A percentile compares a stretch with the other conserved stretches of the same genome.
Evolutionary conservation across 2,888 invertebrate species (phyloP).

Genomic region (Ichneumoninae sp.): DNA sequence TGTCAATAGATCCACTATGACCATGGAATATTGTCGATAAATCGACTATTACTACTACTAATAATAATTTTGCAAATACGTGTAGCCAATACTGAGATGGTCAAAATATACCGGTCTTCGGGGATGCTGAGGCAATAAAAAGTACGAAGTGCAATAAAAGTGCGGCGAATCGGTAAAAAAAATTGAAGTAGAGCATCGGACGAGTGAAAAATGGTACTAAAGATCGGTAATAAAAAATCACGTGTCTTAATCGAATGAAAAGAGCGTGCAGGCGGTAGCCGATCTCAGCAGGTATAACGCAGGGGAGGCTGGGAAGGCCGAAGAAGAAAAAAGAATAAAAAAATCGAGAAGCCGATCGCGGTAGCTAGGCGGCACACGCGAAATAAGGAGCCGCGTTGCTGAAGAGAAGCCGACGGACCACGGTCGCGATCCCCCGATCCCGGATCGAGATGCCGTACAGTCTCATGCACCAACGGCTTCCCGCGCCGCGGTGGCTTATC

Average conservation of each 20-base stretch:
- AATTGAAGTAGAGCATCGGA: neutral
- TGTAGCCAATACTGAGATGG: neutral
- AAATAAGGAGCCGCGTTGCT: constrained; percentile 35
- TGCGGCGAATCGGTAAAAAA: neutral
- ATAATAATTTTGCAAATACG: neutral
- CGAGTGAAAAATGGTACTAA: constrained; percentile 6
- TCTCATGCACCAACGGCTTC: constrained; percentile 20
- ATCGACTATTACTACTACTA: too few relatives aligned
- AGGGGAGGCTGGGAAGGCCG: neutral
- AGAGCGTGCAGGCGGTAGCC: constrained; percentile 16
- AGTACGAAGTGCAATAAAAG: neutral
- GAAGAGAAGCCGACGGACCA: constrained; percentile 39
- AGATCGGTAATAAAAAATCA: constrained; percentile 6
- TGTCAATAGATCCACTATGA: too few relatives aligned
- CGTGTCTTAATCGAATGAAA: constrained; percentile 4
- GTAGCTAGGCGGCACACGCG: constrained; percentile 35
- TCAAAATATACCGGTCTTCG: neutral
- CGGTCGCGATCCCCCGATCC: constrained; percentile 41
- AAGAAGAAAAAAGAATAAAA: constrained; percentile 30
- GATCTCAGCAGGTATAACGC: constrained; percentile 9
- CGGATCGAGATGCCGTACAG: constrained; percentile 40
- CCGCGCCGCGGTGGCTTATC: constrained; percentile 67
- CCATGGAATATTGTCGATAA: too few relatives aligned
- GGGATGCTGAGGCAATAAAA: neutral
- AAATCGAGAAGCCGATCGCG: constrained; percentile 62